phyloP scores from a whole-genome alignment of 2,888 invertebrate genomes.

The Prosopocoilus inquinatus region DNA sequence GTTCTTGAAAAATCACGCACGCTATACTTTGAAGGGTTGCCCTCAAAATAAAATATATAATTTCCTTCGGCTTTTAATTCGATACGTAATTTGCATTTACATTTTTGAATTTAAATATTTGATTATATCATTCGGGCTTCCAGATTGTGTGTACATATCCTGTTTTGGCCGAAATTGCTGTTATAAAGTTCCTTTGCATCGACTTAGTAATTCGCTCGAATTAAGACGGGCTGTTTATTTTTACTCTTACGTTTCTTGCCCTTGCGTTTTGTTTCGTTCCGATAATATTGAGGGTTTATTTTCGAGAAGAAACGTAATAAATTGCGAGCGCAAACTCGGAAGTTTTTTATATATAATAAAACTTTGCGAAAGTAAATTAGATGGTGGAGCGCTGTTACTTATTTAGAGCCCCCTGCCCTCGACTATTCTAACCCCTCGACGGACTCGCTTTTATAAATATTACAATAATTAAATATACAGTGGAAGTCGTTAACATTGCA shows the following conservation, averaged over 20 bases:
- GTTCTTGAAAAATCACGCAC: constrained; percentile 9
- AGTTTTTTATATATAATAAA: constrained; percentile 40
- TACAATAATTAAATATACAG: constrained; percentile 52
- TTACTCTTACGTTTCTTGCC: background rate
- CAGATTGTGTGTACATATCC: constrained; percentile 6
- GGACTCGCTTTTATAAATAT: constrained; percentile 49
- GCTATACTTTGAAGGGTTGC: constrained; percentile 12
- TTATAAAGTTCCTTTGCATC: background rate
- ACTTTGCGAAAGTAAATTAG: constrained; percentile 41
- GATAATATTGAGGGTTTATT: constrained; percentile 3
- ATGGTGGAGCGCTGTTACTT: constrained; percentile 40
- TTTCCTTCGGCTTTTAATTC: constrained; percentile 11
- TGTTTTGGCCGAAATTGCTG: constrained; percentile 9
- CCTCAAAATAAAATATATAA: constrained; percentile 16
- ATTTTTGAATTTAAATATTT: constrained; percentile 22
- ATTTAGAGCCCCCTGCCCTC: constrained; percentile 32
- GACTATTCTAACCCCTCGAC: constrained; percentile 24
- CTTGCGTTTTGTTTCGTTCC: background rate
- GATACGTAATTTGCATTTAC: constrained; percentile 15
- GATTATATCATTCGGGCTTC: constrained; percentile 16
- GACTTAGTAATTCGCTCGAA: background rate
- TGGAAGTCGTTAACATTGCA: constrained; percentile 45
- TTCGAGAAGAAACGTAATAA: constrained; percentile 8
- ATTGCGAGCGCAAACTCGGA: constrained; percentile 25
- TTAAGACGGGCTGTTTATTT: background rate